phyloP scores from a whole-genome alignment of 2,888 invertebrate species.

The Drosophila kambysellisi region DNA sequence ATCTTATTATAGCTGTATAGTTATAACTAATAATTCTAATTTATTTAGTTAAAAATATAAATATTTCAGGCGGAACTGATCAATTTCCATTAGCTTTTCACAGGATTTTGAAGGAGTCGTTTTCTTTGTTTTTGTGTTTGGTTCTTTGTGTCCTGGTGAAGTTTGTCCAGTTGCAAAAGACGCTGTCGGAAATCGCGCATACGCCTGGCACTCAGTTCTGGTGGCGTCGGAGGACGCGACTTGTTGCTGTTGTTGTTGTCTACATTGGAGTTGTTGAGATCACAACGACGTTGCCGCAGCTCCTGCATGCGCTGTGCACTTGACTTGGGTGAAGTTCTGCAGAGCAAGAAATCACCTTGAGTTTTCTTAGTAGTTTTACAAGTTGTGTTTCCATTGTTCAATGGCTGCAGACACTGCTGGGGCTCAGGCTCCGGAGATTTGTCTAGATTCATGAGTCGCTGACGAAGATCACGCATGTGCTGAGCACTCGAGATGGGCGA shows the following conservation, averaged over 20 bases:
- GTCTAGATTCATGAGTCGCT: constrained; percentile 33
- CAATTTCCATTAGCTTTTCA: neutral
- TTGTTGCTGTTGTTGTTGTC: neutral
- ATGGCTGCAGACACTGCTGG: neutral
- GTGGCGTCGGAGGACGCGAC: constrained; percentile 2
- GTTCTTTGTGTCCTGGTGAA: neutral
- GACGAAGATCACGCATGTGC: constrained; percentile 33
- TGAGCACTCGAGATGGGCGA: neutral
- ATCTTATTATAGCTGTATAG: too few relatives aligned
- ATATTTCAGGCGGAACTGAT: neutral
- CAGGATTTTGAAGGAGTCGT: neutral
- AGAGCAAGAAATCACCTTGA: too few relatives aligned
- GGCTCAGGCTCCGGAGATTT: neutral
- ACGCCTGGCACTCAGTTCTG: neutral
- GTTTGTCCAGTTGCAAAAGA: constrained; percentile 7
- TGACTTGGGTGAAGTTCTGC: too few relatives aligned
- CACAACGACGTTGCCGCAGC: too few relatives aligned
- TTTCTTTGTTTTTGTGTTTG: neutral
- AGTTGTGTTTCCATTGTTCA: neutral
- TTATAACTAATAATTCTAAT: too few relatives aligned
- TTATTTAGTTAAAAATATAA: neutral
- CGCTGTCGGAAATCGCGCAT: constrained; percentile 21
- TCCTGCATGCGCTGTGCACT: too few relatives aligned
- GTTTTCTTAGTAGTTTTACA: neutral
- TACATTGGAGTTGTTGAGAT: neutral